Evolutionary conservation across 2,797 vertebrate genomes (phyloP).

Genomic region (Sebastes glaucus): DNA sequence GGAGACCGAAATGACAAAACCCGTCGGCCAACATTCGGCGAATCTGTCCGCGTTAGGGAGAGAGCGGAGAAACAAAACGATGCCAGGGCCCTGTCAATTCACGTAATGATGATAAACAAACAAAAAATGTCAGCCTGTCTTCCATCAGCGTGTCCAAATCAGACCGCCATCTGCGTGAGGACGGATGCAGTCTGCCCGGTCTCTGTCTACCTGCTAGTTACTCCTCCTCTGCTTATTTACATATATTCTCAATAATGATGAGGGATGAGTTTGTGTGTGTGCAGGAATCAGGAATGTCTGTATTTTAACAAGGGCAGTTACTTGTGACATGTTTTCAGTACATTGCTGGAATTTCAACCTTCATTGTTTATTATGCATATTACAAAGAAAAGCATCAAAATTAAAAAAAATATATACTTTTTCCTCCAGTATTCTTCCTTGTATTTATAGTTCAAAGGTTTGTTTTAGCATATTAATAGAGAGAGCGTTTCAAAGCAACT

Average conservation of each 20-base stretch:
- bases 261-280: neutral
- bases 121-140: constrained; percentile 28
- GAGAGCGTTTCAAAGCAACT: neutral
- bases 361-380: neutral
- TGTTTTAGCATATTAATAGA: neutral
- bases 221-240: neutral
- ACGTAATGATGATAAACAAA: constrained; percentile 50
- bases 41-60: constrained; percentile 31
- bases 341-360: neutral
- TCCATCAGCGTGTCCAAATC: constrained; percentile 14
- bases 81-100: constrained; percentile 45
- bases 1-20: constrained; percentile 7
- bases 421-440: neutral
- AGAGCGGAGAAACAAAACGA: constrained; percentile 26
- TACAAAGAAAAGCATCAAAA: neutral
- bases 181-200: constrained; percentile 2
- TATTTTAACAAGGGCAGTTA: constrained; percentile 3
- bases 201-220: neutral
- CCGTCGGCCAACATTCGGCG: constrained; percentile 14
- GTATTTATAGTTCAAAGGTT: neutral
- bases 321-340: neutral
- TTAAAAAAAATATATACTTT: neutral
- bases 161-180: neutral
- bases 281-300: neutral
- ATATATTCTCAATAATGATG: neutral